A percentile compares a stretch with the other conserved stretches of the same genome.
phyloP scores from a whole-genome alignment of 2,888 invertebrate species.

The Eucriotettix oculatus region DNA sequence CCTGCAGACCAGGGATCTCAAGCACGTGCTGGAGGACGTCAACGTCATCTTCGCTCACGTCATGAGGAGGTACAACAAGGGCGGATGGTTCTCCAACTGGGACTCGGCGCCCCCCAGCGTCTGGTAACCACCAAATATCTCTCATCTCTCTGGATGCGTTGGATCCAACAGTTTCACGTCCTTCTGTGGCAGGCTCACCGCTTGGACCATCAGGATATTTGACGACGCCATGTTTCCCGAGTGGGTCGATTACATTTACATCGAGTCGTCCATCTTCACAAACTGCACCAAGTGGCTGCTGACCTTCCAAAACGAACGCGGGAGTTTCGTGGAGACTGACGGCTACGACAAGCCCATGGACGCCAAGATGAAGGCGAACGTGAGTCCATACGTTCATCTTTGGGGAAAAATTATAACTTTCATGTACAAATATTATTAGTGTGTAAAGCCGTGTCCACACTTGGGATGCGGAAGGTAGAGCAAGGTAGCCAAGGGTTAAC shows the following conservation, averaged over 20 bases:
- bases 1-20: slow-evolving; percentile 22
- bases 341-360: slow-evolving; percentile 9
- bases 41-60: slow-evolving; percentile 22
- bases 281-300: slow-evolving; percentile 22
- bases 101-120: slow-evolving; percentile 23
- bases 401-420: neutral
- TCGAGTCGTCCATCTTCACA: slow-evolving; percentile 28
- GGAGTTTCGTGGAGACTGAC: slow-evolving; percentile 17
- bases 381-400: too few species aligned
- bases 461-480: too few species aligned
- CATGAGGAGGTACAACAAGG: slow-evolving; percentile 20
- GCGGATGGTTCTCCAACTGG: slow-evolving; percentile 25
- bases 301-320: slow-evolving; percentile 20
- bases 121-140: too few species aligned
- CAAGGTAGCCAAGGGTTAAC: too few species aligned
- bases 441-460: neutral
- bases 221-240: slow-evolving; percentile 32
- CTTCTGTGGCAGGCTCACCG: slow-evolving; percentile 26
- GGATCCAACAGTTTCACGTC: neutral
- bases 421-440: neutral
- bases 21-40: slow-evolving; percentile 23
- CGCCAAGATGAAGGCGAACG: slow-evolving; percentile 13
- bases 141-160: too few species aligned
- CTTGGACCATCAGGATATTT: slow-evolving; percentile 30
- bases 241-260: slow-evolving; percentile 35